Evolutionary conservation across 1,140 invertebrate genomes (phyloP), one percentile per base, ranked within the genome.

Genomic region (Bombus superbus): DNA sequence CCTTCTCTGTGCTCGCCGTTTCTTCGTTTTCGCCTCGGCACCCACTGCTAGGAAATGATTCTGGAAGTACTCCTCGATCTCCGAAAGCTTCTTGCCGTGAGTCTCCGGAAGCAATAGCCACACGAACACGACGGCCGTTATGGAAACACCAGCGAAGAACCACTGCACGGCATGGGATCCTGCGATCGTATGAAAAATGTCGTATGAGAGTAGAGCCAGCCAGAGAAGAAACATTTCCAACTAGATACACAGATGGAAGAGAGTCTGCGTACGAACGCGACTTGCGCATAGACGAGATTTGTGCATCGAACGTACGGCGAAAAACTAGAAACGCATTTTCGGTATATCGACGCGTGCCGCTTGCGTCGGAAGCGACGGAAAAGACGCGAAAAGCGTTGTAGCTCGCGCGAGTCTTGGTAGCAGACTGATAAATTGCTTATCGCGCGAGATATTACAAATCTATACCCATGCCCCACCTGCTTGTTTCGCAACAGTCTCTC

Each of bases 21-120:
- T 92, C 44, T 84, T 85, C 0, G 88, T 83, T n/a, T 92, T 94
- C 4, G 90, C 62, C 28, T 94, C 89, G 28, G 91, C 92, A 1
- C 92, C 92, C 8, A 86, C 69, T 0, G 94, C 94, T 32, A 94
- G 22, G 81, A 94, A 93, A 89, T 96, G 95, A 57, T 94, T 93
- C 22, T 95, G 92, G 89, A 96, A 96, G 88, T 96, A 96, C n/a
- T 96, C 94, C 85, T 96, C 96, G 85, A 98, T 97, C 90, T 97
- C 97, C 4, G 96, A 96, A 2, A 97, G 93, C 80, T 96, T 96
- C 90, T 96, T 97, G 25, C 95, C 96, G 91, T 97, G 97, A 1
- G 97, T 98, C 93, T 98, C 97, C 0, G 97, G 97, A 25, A 98
- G 93, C 89, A 97, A 95, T 18, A 97, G 89, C 83, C 95, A 96